Evolutionary conservation across 1,140 invertebrate species (phyloP), one percentile per base, ranked within the genome.

Genomic region (Tribolium castaneum): DNA sequence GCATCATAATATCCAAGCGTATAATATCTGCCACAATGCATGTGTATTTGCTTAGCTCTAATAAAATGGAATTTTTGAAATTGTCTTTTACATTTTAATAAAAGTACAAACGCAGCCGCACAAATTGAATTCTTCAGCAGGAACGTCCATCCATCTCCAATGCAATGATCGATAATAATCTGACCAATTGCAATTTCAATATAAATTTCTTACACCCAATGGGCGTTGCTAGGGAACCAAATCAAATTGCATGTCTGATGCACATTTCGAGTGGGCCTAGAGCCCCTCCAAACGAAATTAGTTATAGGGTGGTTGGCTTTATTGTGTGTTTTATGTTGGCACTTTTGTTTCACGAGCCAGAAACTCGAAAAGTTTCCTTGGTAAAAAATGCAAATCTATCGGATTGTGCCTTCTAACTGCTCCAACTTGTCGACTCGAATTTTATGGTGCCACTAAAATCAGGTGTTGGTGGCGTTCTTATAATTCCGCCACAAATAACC

Each of bases 101-200:
- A 66, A 59, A 59, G 54, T 12, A 66, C 12, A 66, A 30, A 22
- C 14, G 9, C 5, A 6, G 25, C n/a, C 59, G 59, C 30, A 3
- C 10, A 66, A 66, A 66, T 66, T 66, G 30, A 66, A 66, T 66
- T 66, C 30, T 66, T 66, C 45, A 66, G 25, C 19, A 59, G 22
- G 59, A n/a, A 10, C n/a, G 30, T 25, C 30, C 14, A 66, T 66
- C n/a, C 13, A 66, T 66, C 59, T 66, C n/a, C n/a, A 10, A 9
- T 9, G 51, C 6, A 12, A 52, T 52, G 16, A 52, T 52, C 51
- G 51, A 52, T 52, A 52, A 52, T 52, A n/a, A 52, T 52, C 59
- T 66, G 59, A 66, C 59, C 59, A 66, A 66, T 66, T 66, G 59
- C 59, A 66, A 66, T 66, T 66, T 66, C 59, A 66, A 66, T 66